A percentile compares a stretch with the other conserved stretches of the same genome.
phyloP scores from a whole-genome alignment of 2,888 invertebrate genomes.

The Disparrhopalites patrizii region DNA sequence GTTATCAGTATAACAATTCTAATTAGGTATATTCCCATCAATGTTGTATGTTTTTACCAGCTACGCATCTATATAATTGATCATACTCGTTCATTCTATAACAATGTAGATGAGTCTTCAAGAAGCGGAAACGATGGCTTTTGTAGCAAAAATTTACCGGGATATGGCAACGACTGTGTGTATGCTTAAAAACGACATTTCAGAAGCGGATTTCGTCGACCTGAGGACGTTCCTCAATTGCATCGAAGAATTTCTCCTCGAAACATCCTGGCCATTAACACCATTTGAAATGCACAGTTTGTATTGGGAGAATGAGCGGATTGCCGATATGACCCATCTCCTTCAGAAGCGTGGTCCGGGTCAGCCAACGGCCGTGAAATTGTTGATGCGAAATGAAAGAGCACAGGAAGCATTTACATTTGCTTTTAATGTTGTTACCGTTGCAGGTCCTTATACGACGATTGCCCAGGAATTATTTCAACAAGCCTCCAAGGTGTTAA shows the following conservation, averaged over 20 bases:
- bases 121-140: not conserved
- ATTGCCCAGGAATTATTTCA: not conserved
- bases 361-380: not conserved
- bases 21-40: no score
- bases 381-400: not conserved
- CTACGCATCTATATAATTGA: no score
- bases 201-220: no score
- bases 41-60: no score
- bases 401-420: conserved; percentile 1
- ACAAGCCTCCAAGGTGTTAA: not conserved
- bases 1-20: no score
- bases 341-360: not conserved
- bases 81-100: no score
- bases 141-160: not conserved
- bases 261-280: conserved; percentile 28
- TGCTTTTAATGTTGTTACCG: conserved; percentile 2
- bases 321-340: conserved; percentile 11
- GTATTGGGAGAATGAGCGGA: conserved; percentile 15
- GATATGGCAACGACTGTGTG: not conserved
- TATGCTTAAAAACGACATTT: no score
- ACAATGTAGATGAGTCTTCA: not conserved
- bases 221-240: no score
- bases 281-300: conserved; percentile 22
- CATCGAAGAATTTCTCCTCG: not conserved
- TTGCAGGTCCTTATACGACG: not conserved